These are phyloP conservation scores for Arizona elegans DNA, from an alignment of 2,113 vertebrate genomes.

Conservation along the genomic window DNA sequence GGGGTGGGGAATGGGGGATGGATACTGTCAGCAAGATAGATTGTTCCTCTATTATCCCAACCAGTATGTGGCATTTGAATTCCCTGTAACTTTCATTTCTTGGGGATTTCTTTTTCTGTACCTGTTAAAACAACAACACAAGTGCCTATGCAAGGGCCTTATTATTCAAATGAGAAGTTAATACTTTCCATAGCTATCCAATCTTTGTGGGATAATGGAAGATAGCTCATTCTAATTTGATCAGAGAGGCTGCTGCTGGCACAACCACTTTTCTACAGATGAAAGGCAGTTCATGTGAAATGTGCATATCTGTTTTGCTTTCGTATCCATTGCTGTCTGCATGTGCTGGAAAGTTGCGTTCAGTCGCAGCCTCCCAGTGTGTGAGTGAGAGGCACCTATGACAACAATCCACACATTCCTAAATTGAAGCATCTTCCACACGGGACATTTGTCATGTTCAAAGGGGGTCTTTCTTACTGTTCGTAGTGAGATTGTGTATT, in stretches of 20 bases:
- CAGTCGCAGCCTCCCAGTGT: neutral
- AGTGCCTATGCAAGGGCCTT: neutral
- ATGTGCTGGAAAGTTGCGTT: neutral
- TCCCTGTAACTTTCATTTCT: neutral
- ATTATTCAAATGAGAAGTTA: neutral
- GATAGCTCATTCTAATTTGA: neutral
- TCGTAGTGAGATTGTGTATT: neutral
- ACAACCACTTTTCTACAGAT: neutral
- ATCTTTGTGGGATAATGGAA: neutral
- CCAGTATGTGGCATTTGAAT: neutral
- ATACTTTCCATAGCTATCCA: neutral
- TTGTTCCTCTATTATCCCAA: neutral
- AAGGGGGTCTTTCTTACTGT: neutral
- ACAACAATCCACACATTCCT: neutral
- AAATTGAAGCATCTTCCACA: neutral
- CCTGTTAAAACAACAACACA: neutral
- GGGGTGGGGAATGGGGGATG: neutral
- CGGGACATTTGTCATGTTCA: neutral
- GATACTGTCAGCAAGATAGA: neutral
- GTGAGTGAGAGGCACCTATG: neutral
- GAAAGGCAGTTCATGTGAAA: neutral
- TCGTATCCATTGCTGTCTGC: neutral
- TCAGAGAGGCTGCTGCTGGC: neutral
- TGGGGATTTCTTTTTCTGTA: neutral
- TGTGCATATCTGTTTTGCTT: neutral